These are phyloP conservation scores for Aphelinus atriplicis DNA, from an alignment of 1,140 invertebrate genomes.

Conservation along the genomic window DNA sequence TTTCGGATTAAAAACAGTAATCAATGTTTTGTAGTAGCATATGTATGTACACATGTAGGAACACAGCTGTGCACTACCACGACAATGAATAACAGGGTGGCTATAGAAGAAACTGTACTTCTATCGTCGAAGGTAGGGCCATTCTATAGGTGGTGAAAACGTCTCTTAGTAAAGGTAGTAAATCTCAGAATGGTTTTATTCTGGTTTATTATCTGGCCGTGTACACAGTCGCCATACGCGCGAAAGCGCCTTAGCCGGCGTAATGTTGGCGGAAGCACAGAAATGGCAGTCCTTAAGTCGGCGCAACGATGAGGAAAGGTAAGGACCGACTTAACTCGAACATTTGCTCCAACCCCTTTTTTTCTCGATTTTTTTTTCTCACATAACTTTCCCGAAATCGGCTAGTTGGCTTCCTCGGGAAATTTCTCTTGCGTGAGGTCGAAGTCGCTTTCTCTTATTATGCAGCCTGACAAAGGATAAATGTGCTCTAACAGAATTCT, in stretches of 20 bases:
- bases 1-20: too few relatives aligned
- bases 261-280: background rate
- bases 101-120: slow-evolving; percentile 20
- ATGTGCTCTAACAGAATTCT: slow-evolving; percentile 5
- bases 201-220: slow-evolving; percentile 47
- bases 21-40: too few relatives aligned
- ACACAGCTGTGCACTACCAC: background rate
- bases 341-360: background rate
- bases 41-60: too few relatives aligned
- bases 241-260: too few relatives aligned
- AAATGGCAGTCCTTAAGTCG: slow-evolving; percentile 13
- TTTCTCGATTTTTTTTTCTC: background rate
- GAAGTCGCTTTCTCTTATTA: background rate
- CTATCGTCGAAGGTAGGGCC: slow-evolving; percentile 2
- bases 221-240: too few relatives aligned
- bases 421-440: slow-evolving; percentile 5
- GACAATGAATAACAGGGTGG: background rate
- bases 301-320: background rate
- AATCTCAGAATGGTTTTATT: slow-evolving; percentile 51
- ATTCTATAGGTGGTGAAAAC: slow-evolving; percentile 26
- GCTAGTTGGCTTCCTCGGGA: too few relatives aligned
- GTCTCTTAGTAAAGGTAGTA: slow-evolving; percentile 34
- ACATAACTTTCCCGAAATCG: background rate
- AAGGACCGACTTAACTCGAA: slow-evolving; percentile 20
- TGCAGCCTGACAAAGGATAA: background rate